Base-by-base conservation (phyloP, 2,113 vertebrate genomes). In the Heloderma charlesbogerti region DNA sequence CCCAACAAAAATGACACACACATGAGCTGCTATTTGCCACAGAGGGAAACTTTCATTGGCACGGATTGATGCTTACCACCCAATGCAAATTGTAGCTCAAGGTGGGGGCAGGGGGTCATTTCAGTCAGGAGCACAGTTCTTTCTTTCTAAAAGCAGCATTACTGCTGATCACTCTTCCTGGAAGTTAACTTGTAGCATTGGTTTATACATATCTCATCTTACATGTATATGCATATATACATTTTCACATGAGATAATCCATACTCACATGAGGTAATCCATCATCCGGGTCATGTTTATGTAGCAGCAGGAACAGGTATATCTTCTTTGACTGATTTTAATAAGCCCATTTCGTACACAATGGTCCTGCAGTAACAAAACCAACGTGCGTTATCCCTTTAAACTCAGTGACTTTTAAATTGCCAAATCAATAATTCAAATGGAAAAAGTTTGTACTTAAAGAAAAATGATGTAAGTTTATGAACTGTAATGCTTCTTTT, bases 321-420 rank as follows among this genome's bases (percentile, higher is more conserved):
- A 98, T 80, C 97, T 98, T 34, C 90, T 95, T 88, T 97, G 97
- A 92, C 97, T 98, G 93, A 98, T 97, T 97, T 98, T 98, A 94
- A 98, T 96, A 81, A 98, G 97, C 45, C 95, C 93, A 0, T 94
- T 97, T 88, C 98, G 97, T 89, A 96, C 57, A 82, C 97, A 97
- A 90, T 97, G 96, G 91, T 97, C 97, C 98, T 98, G 96, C 66
- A 97, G 94, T 60, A 91, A 93, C 6, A 96, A 13, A 89, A 91
- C 72, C 78, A 95, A 84, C 16, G 67, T 69, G 90, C 60, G 22
- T 63, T 13, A 88, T 1, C 72, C 77, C 84, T 86, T 84, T 93
- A 77, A 92, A 91, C 86, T 71, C 77, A 83, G 8, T 79, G 69
- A 91, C 51, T 15, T 15, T 0, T 5, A 45, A 67, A 84, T 78